Percentiles rank a stretch among this genome's conserved stretches.
Evolutionary conservation across 1,140 invertebrate genomes (phyloP).

Genomic region (Drosophila auraria): DNA sequence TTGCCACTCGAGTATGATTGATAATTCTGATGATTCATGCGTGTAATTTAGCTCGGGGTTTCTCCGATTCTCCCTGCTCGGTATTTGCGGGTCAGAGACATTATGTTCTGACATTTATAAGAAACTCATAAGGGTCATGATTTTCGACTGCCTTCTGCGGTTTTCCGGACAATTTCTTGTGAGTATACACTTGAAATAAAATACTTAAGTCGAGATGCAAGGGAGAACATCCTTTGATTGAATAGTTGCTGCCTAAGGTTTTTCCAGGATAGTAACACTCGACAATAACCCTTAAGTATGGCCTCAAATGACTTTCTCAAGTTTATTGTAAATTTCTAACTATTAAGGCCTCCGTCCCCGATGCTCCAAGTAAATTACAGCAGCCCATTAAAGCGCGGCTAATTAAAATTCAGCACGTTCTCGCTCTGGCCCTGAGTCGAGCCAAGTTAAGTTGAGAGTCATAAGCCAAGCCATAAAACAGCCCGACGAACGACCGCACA

Average conservation of each 20-base stretch:
- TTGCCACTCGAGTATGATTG: conserved; percentile 79
- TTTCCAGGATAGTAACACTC: neutral
- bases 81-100: conserved; percentile 25
- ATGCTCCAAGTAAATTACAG: conserved; percentile 49
- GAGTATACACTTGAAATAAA: neutral
- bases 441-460: conserved; percentile 34
- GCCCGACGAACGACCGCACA: conserved; percentile 51
- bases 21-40: conserved; percentile 81
- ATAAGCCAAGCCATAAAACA: conserved; percentile 76
- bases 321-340: conserved; percentile 13
- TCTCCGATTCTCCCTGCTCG: conserved; percentile 16
- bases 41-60: conserved; percentile 66
- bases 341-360: conserved; percentile 6
- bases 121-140: conserved; percentile 31
- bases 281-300: neutral
- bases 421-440: conserved; percentile 17
- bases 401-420: conserved; percentile 80
- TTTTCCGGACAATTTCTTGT: conserved; percentile 4
- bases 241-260: neutral
- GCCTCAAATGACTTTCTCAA: conserved; percentile 1
- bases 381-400: conserved; percentile 65
- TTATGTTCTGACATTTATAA: conserved; percentile 49
- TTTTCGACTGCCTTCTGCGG: conserved; percentile 13
- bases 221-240: neutral
- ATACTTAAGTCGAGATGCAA: neutral